These are phyloP conservation scores for Acanthosepion lycidas DNA, from an alignment of 2,888 invertebrate species.

Conservation along the genomic window DNA sequence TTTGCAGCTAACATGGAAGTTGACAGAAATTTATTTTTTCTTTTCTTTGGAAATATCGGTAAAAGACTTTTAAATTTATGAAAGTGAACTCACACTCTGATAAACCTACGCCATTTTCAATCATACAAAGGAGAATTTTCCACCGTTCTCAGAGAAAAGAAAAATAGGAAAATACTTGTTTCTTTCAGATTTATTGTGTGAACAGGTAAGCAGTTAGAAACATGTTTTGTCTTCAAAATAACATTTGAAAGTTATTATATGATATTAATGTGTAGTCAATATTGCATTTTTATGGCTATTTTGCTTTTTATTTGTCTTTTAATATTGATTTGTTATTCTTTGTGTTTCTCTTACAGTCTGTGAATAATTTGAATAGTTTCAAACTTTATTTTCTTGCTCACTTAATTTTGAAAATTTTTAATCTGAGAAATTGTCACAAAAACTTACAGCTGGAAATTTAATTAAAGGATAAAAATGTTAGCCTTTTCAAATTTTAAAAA, in stretches of 20 bases:
- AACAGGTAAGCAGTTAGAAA: slow-evolving; percentile 11
- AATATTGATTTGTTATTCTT: neutral
- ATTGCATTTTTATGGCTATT: slow-evolving; percentile 18
- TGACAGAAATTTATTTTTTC: neutral
- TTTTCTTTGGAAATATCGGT: neutral
- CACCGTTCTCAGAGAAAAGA: neutral
- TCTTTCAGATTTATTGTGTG: neutral
- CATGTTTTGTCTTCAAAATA: neutral
- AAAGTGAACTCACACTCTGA: neutral
- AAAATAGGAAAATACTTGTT: neutral
- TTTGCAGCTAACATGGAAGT: neutral
- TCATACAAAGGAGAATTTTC: neutral
- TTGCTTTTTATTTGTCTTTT: slow-evolving; percentile 18
- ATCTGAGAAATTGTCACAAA: neutral
- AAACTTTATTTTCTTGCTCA: neutral
- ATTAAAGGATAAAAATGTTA: neutral
- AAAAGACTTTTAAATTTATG: neutral
- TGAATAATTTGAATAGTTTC: neutral
- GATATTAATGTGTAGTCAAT: neutral
- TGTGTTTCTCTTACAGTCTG: neutral
- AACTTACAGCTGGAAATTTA: too few relatives aligned
- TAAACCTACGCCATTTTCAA: neutral
- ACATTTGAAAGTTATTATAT: neutral
- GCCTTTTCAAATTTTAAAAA: neutral
- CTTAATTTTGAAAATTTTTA: neutral